Evolutionary conservation across 2,888 invertebrate species (phyloP).

Genomic region (Nipponacmea schrenckii): DNA sequence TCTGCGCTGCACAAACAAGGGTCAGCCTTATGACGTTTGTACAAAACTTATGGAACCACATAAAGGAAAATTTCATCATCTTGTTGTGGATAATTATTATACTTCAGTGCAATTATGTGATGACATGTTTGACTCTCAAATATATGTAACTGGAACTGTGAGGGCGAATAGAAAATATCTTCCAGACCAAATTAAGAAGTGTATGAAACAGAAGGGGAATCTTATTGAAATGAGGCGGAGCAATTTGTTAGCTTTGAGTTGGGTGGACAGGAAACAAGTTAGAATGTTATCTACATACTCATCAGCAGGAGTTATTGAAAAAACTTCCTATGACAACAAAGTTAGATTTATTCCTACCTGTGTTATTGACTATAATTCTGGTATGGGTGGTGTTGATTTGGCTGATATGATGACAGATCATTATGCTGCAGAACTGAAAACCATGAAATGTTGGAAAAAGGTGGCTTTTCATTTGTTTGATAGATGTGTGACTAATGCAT

Average conservation of each 20-base stretch:
- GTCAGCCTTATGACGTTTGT: conserved; percentile 10
- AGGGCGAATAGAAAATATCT: background rate
- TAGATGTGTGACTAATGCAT: no score
- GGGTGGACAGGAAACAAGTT: conserved; percentile 7
- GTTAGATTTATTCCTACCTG: no score
- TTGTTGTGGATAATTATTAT: conserved; percentile 4
- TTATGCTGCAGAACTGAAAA: conserved; percentile 7
- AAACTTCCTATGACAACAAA: background rate
- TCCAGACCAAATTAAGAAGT: background rate
- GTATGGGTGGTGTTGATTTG: no score
- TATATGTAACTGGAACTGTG: conserved; percentile 8
- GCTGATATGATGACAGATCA: no score
- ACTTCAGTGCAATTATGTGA: background rate
- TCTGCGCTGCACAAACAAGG: background rate
- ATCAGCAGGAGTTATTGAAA: background rate
- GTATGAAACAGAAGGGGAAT: background rate
- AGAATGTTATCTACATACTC: background rate
- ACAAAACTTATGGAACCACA: background rate
- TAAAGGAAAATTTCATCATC: background rate
- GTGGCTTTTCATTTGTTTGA: no score
- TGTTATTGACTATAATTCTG: no score
- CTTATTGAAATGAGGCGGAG: background rate
- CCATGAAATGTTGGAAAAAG: background rate
- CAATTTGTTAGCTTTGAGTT: background rate
- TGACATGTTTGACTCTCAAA: background rate